Base-by-base conservation (phyloP, 2,888 invertebrate genomes). In the Xestobium rufovillosum region DNA sequence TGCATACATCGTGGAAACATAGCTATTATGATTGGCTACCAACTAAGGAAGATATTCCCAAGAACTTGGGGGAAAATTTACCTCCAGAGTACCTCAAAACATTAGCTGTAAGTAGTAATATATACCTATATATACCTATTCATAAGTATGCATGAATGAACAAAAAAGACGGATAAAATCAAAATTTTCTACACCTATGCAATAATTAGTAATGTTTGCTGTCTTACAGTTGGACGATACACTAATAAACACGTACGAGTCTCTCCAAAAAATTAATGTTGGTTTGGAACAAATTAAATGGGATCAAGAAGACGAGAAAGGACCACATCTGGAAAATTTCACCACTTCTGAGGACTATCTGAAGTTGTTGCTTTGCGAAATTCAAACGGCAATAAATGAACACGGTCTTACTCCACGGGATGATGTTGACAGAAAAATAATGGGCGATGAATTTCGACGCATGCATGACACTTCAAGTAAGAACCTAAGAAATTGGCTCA, bases 231-330 rank as follows among this genome's bases (percentile, higher is more conserved):
- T 73, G 40, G 67, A 71, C 36, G 58, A 61, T 12, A 61, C 66
- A 9, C 62, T 83, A 49, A 68, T 76, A 34, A 66, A 73, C 37
- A 70, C 78, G 56, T 83, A 78, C 65, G 72, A 75, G 52, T 74
- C 73, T 46, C 66, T 85, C 59, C 83, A 85, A 63, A 75, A 73
- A 66, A 71, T 78, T 42, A 81, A 82, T 1, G 81, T 83, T 3
- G 80, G 78, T 15, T 57, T 84, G 39, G 75, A 83, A 52, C 76
- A 78, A 51, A 71, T 83, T 31, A 68, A 72, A 23, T 65, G 69
- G 61, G 78, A 80, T 48, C 72, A 75, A 45, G 68, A 75, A 13
- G 69, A 75, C 29, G 52, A 70, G 34, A 63, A 63, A 12, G 67
- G 52, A 26, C 11, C 36, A 10, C 73, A 73, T 53, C 52, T 61